Evolutionary conservation across 2,113 vertebrate species (phyloP).

Genomic region (Daphoenositta chrysoptera): DNA sequence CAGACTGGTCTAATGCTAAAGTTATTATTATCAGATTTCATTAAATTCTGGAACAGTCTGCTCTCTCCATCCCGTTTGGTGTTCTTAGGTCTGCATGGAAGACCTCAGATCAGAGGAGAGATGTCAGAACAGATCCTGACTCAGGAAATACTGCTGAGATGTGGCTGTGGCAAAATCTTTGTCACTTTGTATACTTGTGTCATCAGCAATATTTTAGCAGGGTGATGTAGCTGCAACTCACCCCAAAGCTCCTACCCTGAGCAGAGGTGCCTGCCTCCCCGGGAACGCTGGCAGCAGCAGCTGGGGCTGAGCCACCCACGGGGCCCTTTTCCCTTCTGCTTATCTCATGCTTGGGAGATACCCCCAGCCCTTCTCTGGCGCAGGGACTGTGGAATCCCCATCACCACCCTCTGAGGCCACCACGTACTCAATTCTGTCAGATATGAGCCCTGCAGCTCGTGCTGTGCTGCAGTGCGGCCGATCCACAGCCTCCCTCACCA

Average conservation of each 20-base stretch:
- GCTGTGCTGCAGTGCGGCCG: rapidly evolving
- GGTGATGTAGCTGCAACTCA: background rate
- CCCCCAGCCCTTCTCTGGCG: background rate
- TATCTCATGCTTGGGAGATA: background rate
- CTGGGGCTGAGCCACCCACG: background rate
- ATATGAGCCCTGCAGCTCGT: background rate
- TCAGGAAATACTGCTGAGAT: background rate
- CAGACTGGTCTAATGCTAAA: background rate
- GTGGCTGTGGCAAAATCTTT: background rate
- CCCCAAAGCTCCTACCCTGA: background rate
- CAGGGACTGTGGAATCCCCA: background rate
- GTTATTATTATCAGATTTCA: background rate
- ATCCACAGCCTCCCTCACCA: background rate
- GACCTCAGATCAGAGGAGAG: background rate
- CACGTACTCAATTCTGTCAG: background rate
- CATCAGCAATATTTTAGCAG: background rate
- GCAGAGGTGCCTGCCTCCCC: rapidly evolving
- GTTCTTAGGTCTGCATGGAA: background rate
- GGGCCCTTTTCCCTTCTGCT: background rate
- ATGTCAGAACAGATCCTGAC: background rate
- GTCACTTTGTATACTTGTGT: rapidly evolving
- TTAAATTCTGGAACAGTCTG: background rate
- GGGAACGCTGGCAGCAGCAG: background rate
- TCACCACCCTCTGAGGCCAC: background rate
- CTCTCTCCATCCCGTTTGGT: background rate